Base-by-base conservation (phyloP, 2,797 vertebrate genomes). In the Arnoldichthys spilopterus region DNA sequence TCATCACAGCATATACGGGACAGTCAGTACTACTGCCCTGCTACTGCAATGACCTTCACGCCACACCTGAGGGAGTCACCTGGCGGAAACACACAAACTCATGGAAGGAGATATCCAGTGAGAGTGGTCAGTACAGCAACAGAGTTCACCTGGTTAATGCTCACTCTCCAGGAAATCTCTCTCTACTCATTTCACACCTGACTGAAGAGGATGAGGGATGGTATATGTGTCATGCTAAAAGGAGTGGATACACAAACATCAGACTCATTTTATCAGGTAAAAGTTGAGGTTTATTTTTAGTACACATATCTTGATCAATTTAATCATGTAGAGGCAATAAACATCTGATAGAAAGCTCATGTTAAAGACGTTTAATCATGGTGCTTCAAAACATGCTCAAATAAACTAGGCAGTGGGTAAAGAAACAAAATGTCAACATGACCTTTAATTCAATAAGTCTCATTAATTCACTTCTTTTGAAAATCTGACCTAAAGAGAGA, bases 101-200 rank as follows among this genome's bases (percentile, higher is more conserved):
- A 56, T 56, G 54, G 51, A 20, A 24, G 26, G 22, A 24, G 22
- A 56, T 56, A 12, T 26, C 54, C 54, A 56, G 7, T 22, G 22
- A 56, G 22, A 56, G 54, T 56, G 54, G 3, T 56, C 54, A 56
- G 54, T 56, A 56, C 54, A 56, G 54, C 24, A 13, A 56, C 22
- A 56, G 22, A 56, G 22, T 56, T 13, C 22, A 56, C 22, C 22
- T 24, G 54, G 3, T 26, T 56, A 26, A 56, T 13, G 12, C 9
- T 56, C 54, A 56, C 54, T 56, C 54, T 26, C 54, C 54, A 56
- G 54, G 22, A 24, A 56, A 56, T 26, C 54, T 56, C 51, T 54
- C 54, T 56, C 54, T 56, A 56, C 54, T 56, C 54, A 56, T 56
- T 20, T 56, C 22, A 56, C 54, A 54, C 54, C 54, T 56, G 22